Evolutionary conservation across 2,888 invertebrate species (phyloP).

Genomic region (Nephrotoma appendiculata): DNA sequence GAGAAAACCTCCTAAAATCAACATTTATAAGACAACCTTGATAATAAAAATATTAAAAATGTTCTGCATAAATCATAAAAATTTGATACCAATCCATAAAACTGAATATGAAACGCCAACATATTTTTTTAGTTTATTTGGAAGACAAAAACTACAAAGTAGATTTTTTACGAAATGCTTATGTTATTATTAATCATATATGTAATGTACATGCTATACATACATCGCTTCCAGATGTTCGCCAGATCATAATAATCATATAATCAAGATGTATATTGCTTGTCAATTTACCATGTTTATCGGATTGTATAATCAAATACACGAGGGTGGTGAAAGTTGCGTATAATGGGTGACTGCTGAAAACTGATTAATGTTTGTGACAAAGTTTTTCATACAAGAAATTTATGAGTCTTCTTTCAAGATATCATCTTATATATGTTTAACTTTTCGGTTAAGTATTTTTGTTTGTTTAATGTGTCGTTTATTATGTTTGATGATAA

Average conservation of each 20-base stretch:
- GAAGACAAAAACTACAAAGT: not conserved
- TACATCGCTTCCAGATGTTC: not conserved
- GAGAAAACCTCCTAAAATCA: not conserved
- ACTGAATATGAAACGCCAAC: not conserved
- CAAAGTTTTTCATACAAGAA: not conserved
- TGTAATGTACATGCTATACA: not conserved
- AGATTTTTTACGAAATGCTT: not conserved
- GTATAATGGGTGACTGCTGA: not conserved
- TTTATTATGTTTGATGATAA: not conserved
- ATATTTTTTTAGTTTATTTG: not conserved
- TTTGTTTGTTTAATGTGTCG: not conserved
- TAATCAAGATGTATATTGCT: not conserved
- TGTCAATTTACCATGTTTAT: not conserved
- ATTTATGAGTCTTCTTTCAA: not conserved
- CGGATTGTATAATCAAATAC: not conserved
- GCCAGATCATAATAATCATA: not conserved
- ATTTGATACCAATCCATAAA: not conserved
- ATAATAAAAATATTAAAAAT: not conserved
- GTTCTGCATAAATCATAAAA: not conserved
- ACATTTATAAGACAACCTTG: not conserved
- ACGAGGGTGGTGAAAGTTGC: not conserved
- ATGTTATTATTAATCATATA: not conserved
- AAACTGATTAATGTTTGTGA: not conserved
- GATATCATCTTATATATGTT: not conserved
- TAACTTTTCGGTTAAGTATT: not conserved